A percentile compares a stretch with the other conserved stretches of the same genome.
Evolutionary conservation across 2,797 vertebrate species (phyloP).

Genomic region (Sitta carolinensis): DNA sequence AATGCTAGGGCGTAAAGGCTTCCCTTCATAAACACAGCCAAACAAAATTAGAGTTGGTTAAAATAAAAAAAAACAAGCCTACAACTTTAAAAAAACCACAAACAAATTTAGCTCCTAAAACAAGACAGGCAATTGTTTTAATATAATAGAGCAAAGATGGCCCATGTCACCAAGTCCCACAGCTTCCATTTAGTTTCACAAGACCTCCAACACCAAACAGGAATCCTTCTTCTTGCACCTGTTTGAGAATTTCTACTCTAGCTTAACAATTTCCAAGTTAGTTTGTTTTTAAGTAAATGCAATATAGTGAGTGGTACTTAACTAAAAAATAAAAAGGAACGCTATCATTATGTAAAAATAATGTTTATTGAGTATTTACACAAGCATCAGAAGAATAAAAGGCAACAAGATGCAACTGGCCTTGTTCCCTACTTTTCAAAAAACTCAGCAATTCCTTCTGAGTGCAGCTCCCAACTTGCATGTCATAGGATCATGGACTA

Average conservation of each 20-base stretch:
- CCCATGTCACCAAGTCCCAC: not conserved
- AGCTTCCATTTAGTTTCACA: not conserved
- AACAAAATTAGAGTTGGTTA: not conserved
- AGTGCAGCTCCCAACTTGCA: not conserved
- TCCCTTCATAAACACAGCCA: not conserved
- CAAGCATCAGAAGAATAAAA: not conserved
- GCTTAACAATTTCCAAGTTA: not conserved
- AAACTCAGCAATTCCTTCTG: constrained; percentile 10
- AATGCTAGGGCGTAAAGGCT: not conserved
- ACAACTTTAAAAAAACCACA: not conserved
- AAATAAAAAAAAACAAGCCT: not conserved
- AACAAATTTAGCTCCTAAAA: not conserved
- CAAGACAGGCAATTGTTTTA: not conserved
- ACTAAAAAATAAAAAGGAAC: not conserved
- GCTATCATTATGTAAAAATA: not conserved
- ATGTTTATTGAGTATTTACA: not conserved
- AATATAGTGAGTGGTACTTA: not conserved
- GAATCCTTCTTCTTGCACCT: not conserved
- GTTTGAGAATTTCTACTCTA: not conserved
- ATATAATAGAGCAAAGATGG: not conserved
- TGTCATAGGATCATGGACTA: not conserved
- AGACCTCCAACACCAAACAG: not conserved
- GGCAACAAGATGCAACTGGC: not conserved
- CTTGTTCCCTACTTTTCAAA: not conserved
- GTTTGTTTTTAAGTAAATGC: not conserved